Percentiles rank a stretch among this genome's conserved stretches.
Conservation (phyloP, 2,797 vertebrate species). For the Aldrovandia affinis region DNA sequence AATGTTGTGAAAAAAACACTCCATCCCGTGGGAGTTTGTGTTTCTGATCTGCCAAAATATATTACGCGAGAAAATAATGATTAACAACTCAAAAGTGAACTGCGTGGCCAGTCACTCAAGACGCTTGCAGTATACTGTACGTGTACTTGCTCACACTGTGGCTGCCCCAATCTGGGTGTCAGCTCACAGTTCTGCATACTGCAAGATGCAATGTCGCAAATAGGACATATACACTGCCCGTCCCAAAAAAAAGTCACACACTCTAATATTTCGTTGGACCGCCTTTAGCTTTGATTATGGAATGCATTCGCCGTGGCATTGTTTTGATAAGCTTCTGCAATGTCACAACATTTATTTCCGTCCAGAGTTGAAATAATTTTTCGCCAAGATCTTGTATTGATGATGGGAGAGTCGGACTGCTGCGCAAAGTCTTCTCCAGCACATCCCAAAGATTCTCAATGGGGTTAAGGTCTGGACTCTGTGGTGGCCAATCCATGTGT, state of each 20-base stretch:
- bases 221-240: too few relatives aligned
- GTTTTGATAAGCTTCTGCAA: too few relatives aligned
- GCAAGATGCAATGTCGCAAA: conserved; percentile 56
- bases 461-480: too few relatives aligned
- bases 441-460: conserved; percentile 17
- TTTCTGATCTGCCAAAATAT: conserved; percentile 28
- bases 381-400: too few relatives aligned
- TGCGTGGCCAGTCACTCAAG: not conserved
- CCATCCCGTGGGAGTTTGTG: conserved; percentile 18
- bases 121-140: not conserved
- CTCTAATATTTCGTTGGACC: too few relatives aligned
- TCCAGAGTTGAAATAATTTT: too few relatives aligned
- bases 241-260: too few relatives aligned
- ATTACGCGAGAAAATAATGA: conserved; percentile 18
- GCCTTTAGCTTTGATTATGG: too few relatives aligned
- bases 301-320: too few relatives aligned
- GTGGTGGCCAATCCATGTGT: too few relatives aligned
- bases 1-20: conserved; percentile 29
- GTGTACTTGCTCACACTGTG: conserved; percentile 46
- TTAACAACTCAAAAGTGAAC: conserved; percentile 26
- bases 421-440: conserved; percentile 52
- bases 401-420: too few relatives aligned
- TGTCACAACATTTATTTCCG: too few relatives aligned
- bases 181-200: conserved; percentile 58
- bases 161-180: conserved; percentile 50